A percentile compares a stretch with the other conserved stretches of the same genome.
Evolutionary conservation across 2,113 vertebrate genomes (phyloP).

Genomic region (Heptranchias perlo): DNA sequence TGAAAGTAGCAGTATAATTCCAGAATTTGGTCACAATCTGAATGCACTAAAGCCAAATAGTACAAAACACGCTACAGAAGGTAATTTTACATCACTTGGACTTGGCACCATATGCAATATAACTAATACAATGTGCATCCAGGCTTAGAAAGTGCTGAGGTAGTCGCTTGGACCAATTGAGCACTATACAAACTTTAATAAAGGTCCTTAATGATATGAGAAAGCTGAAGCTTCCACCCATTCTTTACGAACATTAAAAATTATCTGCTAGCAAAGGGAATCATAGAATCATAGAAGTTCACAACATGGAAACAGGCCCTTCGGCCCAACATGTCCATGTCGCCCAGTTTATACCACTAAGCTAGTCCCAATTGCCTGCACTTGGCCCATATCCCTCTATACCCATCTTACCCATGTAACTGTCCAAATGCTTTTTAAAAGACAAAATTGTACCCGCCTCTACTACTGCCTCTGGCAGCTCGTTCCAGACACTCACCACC

Average conservation of each 20-base stretch:
- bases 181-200: neutral
- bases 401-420: too few species aligned
- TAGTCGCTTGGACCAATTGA: neutral
- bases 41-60: neutral
- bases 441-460: too few species aligned
- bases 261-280: neutral
- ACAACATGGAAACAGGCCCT: too few species aligned
- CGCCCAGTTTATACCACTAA: too few species aligned
- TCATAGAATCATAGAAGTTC: too few species aligned
- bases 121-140: neutral
- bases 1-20: neutral
- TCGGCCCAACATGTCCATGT: too few species aligned
- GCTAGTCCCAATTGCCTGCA: too few species aligned
- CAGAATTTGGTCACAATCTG: neutral
- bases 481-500: too few species aligned
- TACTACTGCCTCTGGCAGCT: too few species aligned
- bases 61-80: neutral
- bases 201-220: neutral
- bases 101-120: neutral
- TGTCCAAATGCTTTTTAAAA: too few species aligned
- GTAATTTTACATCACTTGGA: neutral
- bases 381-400: too few species aligned
- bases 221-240: neutral
- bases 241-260: neutral
- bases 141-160: neutral